Conservation (phyloP, 2,113 vertebrate species). For the Neolamprologus sp. region DNA sequence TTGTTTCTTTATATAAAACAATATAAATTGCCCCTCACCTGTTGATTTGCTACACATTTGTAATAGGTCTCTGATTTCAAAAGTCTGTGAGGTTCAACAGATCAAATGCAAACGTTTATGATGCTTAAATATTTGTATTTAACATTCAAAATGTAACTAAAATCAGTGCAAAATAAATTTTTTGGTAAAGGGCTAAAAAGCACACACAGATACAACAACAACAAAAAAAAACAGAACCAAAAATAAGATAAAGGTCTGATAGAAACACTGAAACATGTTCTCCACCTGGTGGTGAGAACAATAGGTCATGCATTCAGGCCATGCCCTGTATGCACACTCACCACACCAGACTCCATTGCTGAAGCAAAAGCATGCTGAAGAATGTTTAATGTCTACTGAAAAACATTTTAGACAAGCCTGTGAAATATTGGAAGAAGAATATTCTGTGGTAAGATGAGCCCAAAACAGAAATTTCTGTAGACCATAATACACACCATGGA, state of each 20-base stretch:
- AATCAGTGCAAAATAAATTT: accelerated
- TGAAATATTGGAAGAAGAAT: background rate
- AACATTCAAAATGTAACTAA: background rate
- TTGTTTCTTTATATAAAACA: background rate
- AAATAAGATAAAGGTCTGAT: background rate
- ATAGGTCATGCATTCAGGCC: background rate
- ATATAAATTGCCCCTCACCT: background rate
- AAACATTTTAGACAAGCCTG: background rate
- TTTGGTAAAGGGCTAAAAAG: background rate
- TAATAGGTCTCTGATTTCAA: background rate
- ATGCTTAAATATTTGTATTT: background rate
- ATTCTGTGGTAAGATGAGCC: background rate
- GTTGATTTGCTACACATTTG: background rate
- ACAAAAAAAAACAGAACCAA: background rate
- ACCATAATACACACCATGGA: background rate
- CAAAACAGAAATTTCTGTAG: background rate
- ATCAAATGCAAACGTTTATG: background rate
- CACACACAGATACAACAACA: background rate
- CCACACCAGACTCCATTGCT: background rate
- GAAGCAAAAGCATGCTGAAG: background rate
- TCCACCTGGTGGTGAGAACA: conserved; percentile 21
- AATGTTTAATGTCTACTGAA: background rate
- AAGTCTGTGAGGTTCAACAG: background rate
- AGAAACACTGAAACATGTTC: background rate
- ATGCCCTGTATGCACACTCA: background rate